phyloP scores from a whole-genome alignment of 64 coral and sea anemone genomes.

The Trachythela sp. region DNA sequence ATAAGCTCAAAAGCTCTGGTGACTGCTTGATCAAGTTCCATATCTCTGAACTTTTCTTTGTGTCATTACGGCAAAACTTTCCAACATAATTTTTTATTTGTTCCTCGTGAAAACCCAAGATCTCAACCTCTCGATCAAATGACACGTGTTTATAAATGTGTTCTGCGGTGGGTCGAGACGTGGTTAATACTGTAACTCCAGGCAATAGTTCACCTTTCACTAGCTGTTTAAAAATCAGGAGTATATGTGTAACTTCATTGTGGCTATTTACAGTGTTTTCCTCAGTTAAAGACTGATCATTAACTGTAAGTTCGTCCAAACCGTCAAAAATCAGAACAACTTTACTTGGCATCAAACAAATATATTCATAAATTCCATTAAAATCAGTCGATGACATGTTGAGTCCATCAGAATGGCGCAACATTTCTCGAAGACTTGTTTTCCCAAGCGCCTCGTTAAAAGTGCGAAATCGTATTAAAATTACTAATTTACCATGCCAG shows the following conservation, averaged over 20 bases:
- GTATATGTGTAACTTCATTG: neutral
- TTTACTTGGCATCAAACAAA: neutral
- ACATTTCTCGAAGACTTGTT: neutral
- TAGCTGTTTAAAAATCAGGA: neutral
- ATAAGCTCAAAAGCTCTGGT: neutral
- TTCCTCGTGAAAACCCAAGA: neutral
- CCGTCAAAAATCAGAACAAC: neutral
- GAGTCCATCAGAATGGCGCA: neutral
- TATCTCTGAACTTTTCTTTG: neutral
- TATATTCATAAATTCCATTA: neutral
- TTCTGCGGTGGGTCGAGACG: neutral
- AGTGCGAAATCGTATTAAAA: neutral
- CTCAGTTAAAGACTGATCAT: neutral
- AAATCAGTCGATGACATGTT: neutral
- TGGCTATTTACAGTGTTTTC: neutral
- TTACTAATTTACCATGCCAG: neutral
- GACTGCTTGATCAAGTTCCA: neutral
- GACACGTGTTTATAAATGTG: neutral
- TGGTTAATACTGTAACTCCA: constrained; percentile 1
- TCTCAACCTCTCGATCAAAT: constrained; percentile 20
- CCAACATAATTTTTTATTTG: neutral
- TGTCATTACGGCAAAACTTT: neutral
- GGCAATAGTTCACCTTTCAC: neutral
- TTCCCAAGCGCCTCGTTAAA: neutral
- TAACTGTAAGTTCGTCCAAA: neutral